Evolutionary conservation across 2,888 invertebrate genomes (phyloP).

Genomic region (Lomographa bimaculata): DNA sequence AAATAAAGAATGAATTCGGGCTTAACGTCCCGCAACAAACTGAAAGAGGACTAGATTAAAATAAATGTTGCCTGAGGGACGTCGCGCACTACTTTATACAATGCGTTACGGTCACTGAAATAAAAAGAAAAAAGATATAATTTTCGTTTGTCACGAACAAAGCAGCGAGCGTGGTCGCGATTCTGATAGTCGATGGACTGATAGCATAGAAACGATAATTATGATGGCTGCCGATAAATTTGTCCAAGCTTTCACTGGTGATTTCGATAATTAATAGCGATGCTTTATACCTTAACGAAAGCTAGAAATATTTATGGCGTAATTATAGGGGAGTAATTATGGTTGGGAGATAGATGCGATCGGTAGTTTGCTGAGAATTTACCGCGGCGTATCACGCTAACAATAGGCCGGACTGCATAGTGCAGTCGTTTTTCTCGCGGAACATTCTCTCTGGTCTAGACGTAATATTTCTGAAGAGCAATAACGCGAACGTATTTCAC

Average conservation of each 20-base stretch:
- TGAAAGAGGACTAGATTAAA: slow-evolving; percentile 49
- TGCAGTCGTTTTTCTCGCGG: slow-evolving; percentile 65
- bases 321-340: slow-evolving; percentile 66
- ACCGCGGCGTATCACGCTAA: slow-evolving; percentile 72
- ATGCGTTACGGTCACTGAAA: slow-evolving; percentile 31
- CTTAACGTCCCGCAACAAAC: slow-evolving; percentile 40
- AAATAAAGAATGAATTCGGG: slow-evolving; percentile 51
- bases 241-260: slow-evolving; percentile 22
- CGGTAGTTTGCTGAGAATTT: slow-evolving; percentile 58
- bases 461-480: slow-evolving; percentile 70
- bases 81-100: slow-evolving; percentile 30
- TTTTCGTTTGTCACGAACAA: slow-evolving; percentile 45
- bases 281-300: slow-evolving; percentile 43
- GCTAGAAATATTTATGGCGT: slow-evolving; percentile 59
- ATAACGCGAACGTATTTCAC: slow-evolving; percentile 57
- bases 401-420: slow-evolving; percentile 67
- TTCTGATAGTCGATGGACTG: slow-evolving; percentile 30
- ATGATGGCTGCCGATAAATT: slow-evolving; percentile 30
- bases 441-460: slow-evolving; percentile 76
- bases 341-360: slow-evolving; percentile 55
- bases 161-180: slow-evolving; percentile 22
- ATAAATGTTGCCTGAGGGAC: slow-evolving; percentile 50
- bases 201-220: slow-evolving; percentile 29
- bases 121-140: slow-evolving; percentile 40
- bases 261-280: slow-evolving; percentile 33